Evolutionary conservation across 1,140 invertebrate species (phyloP), one percentile per base, ranked within the genome.

Genomic region (Chionoecetes opilio): DNA sequence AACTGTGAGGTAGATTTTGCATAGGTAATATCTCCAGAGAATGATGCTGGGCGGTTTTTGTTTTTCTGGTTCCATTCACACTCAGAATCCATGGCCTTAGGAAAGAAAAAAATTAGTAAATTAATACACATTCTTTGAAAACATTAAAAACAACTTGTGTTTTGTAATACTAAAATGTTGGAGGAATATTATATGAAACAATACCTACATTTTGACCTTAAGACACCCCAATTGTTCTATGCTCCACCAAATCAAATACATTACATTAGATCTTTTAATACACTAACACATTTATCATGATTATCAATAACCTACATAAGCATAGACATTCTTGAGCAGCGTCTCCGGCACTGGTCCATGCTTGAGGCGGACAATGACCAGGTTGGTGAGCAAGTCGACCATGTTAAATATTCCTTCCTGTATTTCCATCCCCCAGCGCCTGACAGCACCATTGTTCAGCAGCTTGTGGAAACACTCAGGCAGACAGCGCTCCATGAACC

Each of bases 391-490:
- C 37, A 97, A 96, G 41, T 97, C 97, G 34, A 97, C 96, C 97
- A 98, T 97, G 93, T 97, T 97, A 94, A 97, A 97, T 84, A 97
- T 97, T 1, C 97, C 97, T 96, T 97, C 97, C 95, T 97, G 97
- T 38, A 97, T 97, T 95, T 97, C 97, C 91, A 96, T 96, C 63
- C 97, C 97, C 97, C 97, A 97, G 93, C 97, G 96, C 89, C 97
- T 96, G 2, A 97, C 97, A 82, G 97, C 97, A 94, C 96, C 96
- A 91, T 97, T 97, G 14, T 97, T 97, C 93, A 97, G 96, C 84
- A 97, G 96, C 97, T 97, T 97, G 92, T 97, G 97, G 96, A 97
- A 97, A 91, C 97, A 97, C 96, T 97, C 97, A 91, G 97, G 97
- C 97, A 97, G 97, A 95, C 97, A 97, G 95, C 97, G 96, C 32